Percentiles rank a stretch among this genome's conserved stretches.
phyloP scores from a whole-genome alignment of 2,888 invertebrate genomes.

The Fragum fragum region DNA sequence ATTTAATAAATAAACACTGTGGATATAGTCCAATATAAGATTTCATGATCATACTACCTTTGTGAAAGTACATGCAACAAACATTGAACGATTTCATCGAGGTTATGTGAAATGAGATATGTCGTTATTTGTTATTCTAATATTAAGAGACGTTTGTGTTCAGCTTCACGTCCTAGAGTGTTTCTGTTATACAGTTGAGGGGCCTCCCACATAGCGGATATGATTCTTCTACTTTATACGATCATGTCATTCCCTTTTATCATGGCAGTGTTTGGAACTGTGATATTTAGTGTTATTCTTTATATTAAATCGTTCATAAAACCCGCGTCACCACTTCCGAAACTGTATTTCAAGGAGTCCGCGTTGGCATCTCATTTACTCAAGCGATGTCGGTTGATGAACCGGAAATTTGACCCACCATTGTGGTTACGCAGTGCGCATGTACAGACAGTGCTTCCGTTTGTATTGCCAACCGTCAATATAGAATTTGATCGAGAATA shows the following conservation, averaged over 20 bases:
- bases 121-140: background rate
- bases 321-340: constrained; percentile 67
- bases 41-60: too few relatives aligned
- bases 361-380: constrained; percentile 79
- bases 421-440: constrained; percentile 78
- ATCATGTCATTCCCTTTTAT: constrained; percentile 67
- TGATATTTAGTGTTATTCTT: constrained; percentile 67
- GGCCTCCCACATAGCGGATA: background rate
- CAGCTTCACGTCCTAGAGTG: background rate
- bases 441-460: constrained; percentile 78
- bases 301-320: constrained; percentile 73
- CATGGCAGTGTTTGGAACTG: constrained; percentile 70
- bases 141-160: background rate
- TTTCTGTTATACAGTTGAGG: too few relatives aligned
- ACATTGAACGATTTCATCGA: too few relatives aligned
- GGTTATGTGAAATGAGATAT: background rate
- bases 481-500: constrained; percentile 78
- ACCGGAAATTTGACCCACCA: constrained; percentile 75
- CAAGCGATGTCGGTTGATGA: constrained; percentile 75
- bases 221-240: constrained; percentile 64
- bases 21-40: too few relatives aligned
- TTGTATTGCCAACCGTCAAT: constrained; percentile 61
- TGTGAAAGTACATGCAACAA: too few relatives aligned
- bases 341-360: constrained; percentile 81
- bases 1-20: too few relatives aligned